A percentile compares a stretch with the other conserved stretches of the same genome.
Conservation (phyloP, 2,888 invertebrate species). For the Pollenia griseotomentosa region DNA sequence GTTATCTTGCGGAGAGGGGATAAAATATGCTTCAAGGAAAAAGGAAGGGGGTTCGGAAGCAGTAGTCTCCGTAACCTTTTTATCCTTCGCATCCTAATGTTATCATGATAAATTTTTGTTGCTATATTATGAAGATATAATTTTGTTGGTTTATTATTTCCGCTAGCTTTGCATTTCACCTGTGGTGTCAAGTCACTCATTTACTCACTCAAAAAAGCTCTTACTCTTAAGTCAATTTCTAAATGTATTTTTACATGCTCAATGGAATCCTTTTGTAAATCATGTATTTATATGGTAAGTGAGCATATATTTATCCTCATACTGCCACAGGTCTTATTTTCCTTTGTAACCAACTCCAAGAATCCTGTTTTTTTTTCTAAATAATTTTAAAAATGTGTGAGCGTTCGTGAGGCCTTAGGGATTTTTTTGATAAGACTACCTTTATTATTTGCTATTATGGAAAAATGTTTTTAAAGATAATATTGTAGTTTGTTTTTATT, state of each 20-base stretch:
- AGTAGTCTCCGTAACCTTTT: slow-evolving; percentile 23
- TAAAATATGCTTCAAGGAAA: not conserved
- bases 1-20: not conserved
- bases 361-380: not conserved
- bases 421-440: slow-evolving; percentile 36
- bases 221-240: not conserved
- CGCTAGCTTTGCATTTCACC: slow-evolving; percentile 66
- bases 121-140: slow-evolving; percentile 46
- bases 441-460: slow-evolving; percentile 11
- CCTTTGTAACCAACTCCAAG: slow-evolving; percentile 8
- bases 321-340: slow-evolving; percentile 19
- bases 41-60: not conserved
- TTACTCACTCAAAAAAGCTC: not conserved
- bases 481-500: slow-evolving; percentile 9
- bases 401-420: not conserved
- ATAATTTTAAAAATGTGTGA: not conserved
- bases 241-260: slow-evolving; percentile 11
- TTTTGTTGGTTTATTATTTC: slow-evolving; percentile 69
- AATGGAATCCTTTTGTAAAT: slow-evolving; percentile 10
- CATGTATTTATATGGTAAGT: not conserved
- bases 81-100: slow-evolving; percentile 18
- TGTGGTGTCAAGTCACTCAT: slow-evolving; percentile 52
- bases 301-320: slow-evolving; percentile 6
- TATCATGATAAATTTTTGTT: slow-evolving; percentile 60
- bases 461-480: slow-evolving; percentile 19